Evolutionary conservation across 2,888 invertebrate genomes (phyloP), one percentile per base, ranked within the genome.

Genomic region (Dinocampus coccinellae): DNA sequence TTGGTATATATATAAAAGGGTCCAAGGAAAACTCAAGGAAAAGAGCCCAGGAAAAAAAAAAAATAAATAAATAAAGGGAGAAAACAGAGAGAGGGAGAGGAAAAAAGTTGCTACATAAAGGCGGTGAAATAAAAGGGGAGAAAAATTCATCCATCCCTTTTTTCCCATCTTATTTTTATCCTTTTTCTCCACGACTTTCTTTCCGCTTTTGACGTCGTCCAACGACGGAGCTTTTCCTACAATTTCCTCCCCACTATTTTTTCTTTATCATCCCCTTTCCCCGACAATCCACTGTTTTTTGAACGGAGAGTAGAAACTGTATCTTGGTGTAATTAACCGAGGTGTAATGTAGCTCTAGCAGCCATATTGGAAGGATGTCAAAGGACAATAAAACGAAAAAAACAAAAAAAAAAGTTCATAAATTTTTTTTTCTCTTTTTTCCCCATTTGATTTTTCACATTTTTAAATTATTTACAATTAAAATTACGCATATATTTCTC

Each of bases 251-350:
- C n/a, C n/a, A n/a, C n/a, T n/a, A n/a, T n/a, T 61, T 65, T 64
- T 72, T 69, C 73, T 63, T 74, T 72, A 69, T 68, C 63, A 47
- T 47, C 47, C 75, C 70, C 67, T 60, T 60, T 55, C n/a, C n/a
- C n/a, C n/a, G n/a, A 65, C 77, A n/a, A 47, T 47, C 26, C 63
- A 29, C 10, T 52, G n/a, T 29, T 47, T 26, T 63, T 24, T 33
- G 9, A 57, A 84, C 87, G 86, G 87, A 86, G 90, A 89, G 89
- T n/a, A n/a, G n/a, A n/a, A n/a, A n/a, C n/a, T n/a, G n/a, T 90
- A 89, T 89, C 90, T 90, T 89, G 87, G 22, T 90, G 90, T 88
- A 90, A 83, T 81, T 83, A 85, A 85, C 81, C 81, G 82, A 84
- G 75, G 73, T 81, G 82, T 82, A 82, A 83, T 82, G 79, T 81